Evolutionary conservation across 2,797 vertebrate genomes (phyloP).

Genomic region (Myotis findleyi): DNA sequence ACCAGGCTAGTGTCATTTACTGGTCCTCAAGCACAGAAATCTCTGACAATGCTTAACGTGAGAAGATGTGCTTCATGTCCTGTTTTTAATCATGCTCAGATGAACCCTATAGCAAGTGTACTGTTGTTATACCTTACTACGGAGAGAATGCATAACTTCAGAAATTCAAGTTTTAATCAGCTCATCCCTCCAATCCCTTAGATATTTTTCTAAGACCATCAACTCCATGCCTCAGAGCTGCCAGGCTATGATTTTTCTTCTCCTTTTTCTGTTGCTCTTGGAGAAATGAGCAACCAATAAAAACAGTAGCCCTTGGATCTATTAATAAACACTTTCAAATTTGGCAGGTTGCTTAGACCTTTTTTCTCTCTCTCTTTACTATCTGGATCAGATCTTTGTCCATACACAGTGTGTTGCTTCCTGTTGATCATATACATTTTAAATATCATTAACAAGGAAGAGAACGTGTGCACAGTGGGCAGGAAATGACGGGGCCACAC

Average conservation of each 20-base stretch:
- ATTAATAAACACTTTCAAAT: slow-evolving; percentile 33
- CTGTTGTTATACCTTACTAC: not conserved
- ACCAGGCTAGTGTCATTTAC: not conserved
- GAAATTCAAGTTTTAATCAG: not conserved
- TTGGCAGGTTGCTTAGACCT: not conserved
- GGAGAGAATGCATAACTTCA: not conserved
- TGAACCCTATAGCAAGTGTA: not conserved
- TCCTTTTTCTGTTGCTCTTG: not conserved
- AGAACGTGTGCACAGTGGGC: not conserved
- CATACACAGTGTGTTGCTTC: not conserved
- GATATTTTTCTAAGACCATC: not conserved
- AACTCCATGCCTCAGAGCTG: not conserved
- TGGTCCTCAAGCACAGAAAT: slow-evolving; percentile 6
- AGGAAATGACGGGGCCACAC: not conserved
- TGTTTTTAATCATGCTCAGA: not conserved
- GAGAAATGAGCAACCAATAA: slow-evolving; percentile 24
- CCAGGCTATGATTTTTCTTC: not conserved
- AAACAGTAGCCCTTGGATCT: not conserved
- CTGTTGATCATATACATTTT: not conserved
- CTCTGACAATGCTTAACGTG: not conserved
- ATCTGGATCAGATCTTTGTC: not conserved
- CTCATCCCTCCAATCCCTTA: not conserved
- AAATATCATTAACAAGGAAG: not conserved
- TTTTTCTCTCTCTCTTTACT: not conserved
- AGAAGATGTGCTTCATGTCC: not conserved